Percentiles rank a stretch among this genome's conserved stretches.
Evolutionary conservation across 2,888 invertebrate genomes (phyloP).

Genomic region (Trichogramma dendrolimi): DNA sequence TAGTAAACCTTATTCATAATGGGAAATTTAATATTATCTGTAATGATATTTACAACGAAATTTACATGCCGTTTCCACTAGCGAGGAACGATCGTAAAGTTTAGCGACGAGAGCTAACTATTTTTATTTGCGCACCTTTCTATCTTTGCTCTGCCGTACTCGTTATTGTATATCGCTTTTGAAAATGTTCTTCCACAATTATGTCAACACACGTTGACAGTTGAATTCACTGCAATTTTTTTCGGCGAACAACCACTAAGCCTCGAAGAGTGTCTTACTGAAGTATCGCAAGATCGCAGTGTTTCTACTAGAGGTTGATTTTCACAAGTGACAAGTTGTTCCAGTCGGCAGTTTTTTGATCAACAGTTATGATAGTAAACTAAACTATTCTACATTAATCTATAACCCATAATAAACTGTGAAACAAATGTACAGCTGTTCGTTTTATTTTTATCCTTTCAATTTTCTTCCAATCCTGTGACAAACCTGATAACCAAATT

Average conservation of each 20-base stretch:
- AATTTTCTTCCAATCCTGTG: neutral
- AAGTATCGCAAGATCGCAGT: slow-evolving; percentile 12
- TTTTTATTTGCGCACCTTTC: slow-evolving; percentile 37
- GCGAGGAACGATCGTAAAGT: slow-evolving; percentile 35
- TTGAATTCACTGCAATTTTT: neutral
- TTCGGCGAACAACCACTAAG: slow-evolving; percentile 1
- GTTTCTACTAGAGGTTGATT: slow-evolving; percentile 32
- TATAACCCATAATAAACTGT: slow-evolving; percentile 54
- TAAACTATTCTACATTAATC: slow-evolving; percentile 53
- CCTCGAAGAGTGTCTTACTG: slow-evolving; percentile 8
- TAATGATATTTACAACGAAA: slow-evolving; percentile 51
- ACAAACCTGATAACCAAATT: too few species aligned
- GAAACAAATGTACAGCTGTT: slow-evolving; percentile 47
- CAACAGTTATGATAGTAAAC: slow-evolving; percentile 51
- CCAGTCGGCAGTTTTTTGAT: slow-evolving; percentile 49
- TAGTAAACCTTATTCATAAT: slow-evolving; percentile 47
- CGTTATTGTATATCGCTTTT: slow-evolving; percentile 11
- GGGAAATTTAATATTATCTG: slow-evolving; percentile 47
- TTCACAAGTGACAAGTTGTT: slow-evolving; percentile 36
- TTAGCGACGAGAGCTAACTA: slow-evolving; percentile 40
- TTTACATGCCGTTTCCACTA: slow-evolving; percentile 41
- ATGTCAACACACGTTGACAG: neutral
- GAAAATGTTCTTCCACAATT: slow-evolving; percentile 21
- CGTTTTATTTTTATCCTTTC: slow-evolving; percentile 13
- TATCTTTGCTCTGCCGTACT: slow-evolving; percentile 25